Conservation (phyloP, 2,113 vertebrate genomes). For the Ammodytes dubius region DNA sequence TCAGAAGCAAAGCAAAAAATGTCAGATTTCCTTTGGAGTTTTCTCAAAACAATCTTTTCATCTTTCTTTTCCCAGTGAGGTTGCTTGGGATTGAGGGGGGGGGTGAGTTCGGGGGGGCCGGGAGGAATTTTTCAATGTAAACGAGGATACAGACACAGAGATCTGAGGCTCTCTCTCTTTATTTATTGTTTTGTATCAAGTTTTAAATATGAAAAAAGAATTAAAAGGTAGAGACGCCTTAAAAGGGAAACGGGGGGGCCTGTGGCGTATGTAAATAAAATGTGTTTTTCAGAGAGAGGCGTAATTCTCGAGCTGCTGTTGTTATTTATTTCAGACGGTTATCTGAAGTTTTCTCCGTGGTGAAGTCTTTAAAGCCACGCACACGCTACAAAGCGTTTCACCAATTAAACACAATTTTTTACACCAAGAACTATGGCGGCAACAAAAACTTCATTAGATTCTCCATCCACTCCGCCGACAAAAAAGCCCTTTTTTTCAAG, state of each 20-base stretch:
- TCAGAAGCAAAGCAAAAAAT: slow-evolving; percentile 95
- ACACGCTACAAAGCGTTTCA: slow-evolving; percentile 71
- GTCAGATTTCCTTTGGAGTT: slow-evolving; percentile 93
- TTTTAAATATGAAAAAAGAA: slow-evolving; percentile 80
- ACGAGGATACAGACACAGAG: slow-evolving; percentile 76
- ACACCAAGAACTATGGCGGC: slow-evolving; percentile 76
- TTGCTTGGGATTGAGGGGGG: slow-evolving; percentile 50
- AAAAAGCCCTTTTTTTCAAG: slow-evolving; percentile 61
- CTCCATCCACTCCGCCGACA: slow-evolving; percentile 75
- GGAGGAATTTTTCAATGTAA: slow-evolving; percentile 62
- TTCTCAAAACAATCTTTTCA: slow-evolving; percentile 83
- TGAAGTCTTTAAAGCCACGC: slow-evolving; percentile 73
- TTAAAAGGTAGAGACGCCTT: slow-evolving; percentile 79
- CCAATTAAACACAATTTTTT: slow-evolving; percentile 85
- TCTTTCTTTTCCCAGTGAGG: slow-evolving; percentile 73
- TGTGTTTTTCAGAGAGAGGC: slow-evolving; percentile 65
- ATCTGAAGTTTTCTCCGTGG: slow-evolving; percentile 77
- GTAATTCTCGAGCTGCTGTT: slow-evolving; percentile 75
- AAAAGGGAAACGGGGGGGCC: slow-evolving; percentile 59
- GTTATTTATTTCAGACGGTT: slow-evolving; percentile 69
- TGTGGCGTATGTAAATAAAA: slow-evolving; percentile 78
- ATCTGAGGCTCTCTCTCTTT: slow-evolving; percentile 71
- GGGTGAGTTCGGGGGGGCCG: background rate
- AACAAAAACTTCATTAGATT: slow-evolving; percentile 81
- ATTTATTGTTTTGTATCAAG: slow-evolving; percentile 73